Evolutionary conservation across 1,140 invertebrate species (phyloP), one percentile per base, ranked within the genome.

Genomic region (Proales similis): DNA sequence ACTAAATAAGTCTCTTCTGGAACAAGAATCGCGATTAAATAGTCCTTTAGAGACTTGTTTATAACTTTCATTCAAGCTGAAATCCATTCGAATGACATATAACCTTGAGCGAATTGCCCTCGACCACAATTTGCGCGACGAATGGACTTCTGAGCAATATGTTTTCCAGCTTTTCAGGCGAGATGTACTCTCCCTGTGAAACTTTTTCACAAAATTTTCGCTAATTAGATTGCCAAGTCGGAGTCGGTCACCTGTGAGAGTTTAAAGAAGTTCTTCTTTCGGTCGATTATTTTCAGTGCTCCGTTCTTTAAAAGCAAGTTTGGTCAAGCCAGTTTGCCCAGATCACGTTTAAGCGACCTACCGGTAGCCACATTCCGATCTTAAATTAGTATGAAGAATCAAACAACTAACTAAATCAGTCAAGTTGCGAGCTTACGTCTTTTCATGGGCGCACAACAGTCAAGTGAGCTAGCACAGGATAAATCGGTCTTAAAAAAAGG

Each of bases 161-260:
- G 74, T 88, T 93, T 80, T 98, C 94, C 69, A 99, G 94, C 81
- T 96, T 97, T 77, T 97, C 93, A 47, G 93, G 92, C 66, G 94
- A 90, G 72, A 98, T 93, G 70, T 97, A 98, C 78, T 97, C 93
- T 63, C 93, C 93, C 67, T 95, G 91, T 29, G 90, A 88, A 36
- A 36, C 14, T 36, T 36, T 36, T 36, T 36, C 14, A 14, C 9
- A 36, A 36, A 36, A 36, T 36, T 9, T 9, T 9, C 9, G 9
- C 33, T 36, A 9, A 9, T 36, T 36, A 36, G 33, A 36, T 36
- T 36, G 9, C 14, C 9, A 36, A 36, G 14, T 36, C 14, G 9
- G 14, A n/a, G n/a, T n/a, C n/a, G n/a, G n/a, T n/a, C n/a, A 36
- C 51, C 45, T 57, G 51, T 19, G 33, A 42, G 43, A 95, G 77